A percentile compares a stretch with the other conserved stretches of the same genome.
Evolutionary conservation across 1,140 invertebrate species (phyloP).

Genomic region (Gryon sp.): DNA sequence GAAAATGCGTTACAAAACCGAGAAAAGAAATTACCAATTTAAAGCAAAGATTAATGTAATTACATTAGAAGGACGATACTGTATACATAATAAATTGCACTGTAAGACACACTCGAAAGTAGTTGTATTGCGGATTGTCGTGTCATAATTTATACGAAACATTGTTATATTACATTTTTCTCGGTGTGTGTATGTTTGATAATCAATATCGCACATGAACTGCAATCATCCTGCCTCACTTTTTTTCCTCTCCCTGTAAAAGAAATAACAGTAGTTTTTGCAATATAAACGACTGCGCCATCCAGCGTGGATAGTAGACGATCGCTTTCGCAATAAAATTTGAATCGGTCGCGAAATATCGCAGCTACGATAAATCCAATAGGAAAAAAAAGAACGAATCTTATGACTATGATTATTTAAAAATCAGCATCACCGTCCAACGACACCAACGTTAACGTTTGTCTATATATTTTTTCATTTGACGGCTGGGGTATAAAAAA

Average conservation of each 20-base stretch:
- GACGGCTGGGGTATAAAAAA: not conserved
- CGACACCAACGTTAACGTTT: not conserved
- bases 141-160: not conserved
- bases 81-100: too few species aligned
- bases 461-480: not conserved
- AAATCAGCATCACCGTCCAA: not conserved
- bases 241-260: not conserved
- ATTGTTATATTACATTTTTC: not conserved
- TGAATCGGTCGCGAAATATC: conserved; percentile 5
- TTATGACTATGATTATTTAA: not conserved
- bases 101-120: too few species aligned
- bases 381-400: not conserved
- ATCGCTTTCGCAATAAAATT: conserved; percentile 14
- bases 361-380: conserved; percentile 4
- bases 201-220: not conserved
- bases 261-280: conserved; percentile 5
- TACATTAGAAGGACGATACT: too few species aligned
- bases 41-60: too few species aligned
- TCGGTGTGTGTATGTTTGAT: not conserved
- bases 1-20: too few species aligned
- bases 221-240: conserved; percentile 5
- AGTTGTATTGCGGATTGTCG: not conserved
- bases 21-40: too few species aligned
- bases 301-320: not conserved
- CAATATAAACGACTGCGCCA: conserved; percentile 17